These are phyloP conservation scores for Entosphenus tridentatus DNA, from an alignment of 2,113 vertebrate genomes.

Conservation along the genomic window DNA sequence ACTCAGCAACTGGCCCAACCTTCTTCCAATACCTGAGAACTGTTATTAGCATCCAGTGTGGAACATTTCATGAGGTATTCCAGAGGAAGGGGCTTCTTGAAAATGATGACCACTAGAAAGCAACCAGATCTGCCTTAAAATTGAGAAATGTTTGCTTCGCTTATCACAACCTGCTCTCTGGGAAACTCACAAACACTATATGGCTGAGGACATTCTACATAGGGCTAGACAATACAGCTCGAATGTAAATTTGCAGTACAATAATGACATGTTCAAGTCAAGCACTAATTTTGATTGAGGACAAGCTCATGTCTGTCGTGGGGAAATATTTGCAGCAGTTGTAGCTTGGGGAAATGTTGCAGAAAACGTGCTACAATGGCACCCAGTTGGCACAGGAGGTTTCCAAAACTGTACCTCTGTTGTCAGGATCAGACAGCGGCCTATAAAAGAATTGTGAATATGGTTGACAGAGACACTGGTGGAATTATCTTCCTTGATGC, in stretches of 20 bases:
- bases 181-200: neutral
- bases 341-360: neutral
- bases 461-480: neutral
- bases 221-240: neutral
- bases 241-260: neutral
- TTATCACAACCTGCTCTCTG: neutral
- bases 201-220: neutral
- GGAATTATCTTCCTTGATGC: neutral
- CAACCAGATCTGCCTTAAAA: neutral
- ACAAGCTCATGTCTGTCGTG: neutral
- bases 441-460: neutral
- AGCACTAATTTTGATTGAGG: constrained; percentile 3
- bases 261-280: neutral
- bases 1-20: neutral
- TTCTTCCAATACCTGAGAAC: neutral
- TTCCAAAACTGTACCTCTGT: neutral
- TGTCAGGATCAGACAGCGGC: neutral
- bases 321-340: neutral
- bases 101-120: neutral
- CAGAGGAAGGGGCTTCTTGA: neutral
- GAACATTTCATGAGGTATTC: neutral
- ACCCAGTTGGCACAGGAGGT: neutral
- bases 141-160: neutral
- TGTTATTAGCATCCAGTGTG: neutral
- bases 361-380: neutral